These are phyloP conservation scores for Dolichopus griseipennis DNA, from an alignment of 2,888 invertebrate species.

Conservation along the genomic window DNA sequence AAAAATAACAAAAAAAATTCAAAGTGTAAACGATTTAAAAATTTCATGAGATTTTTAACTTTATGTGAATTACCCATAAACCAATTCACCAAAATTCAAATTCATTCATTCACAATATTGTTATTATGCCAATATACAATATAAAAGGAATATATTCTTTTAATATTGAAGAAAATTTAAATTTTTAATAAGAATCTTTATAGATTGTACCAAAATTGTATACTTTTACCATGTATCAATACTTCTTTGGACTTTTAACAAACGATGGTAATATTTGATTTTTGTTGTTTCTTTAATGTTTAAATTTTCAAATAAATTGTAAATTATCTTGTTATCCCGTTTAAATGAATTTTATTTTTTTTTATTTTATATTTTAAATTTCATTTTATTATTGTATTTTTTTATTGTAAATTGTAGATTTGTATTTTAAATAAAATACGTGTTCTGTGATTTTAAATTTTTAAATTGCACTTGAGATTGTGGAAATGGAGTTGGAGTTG, in stretches of 20 bases:
- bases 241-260: not conserved
- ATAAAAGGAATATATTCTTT: no score
- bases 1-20: not conserved
- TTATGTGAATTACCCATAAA: not conserved
- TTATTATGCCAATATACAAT: not conserved
- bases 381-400: not conserved
- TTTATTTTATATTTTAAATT: not conserved
- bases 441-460: not conserved
- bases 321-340: not conserved
- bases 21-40: slow-evolving; percentile 4
- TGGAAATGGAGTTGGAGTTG: no score
- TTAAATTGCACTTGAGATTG: not conserved
- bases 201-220: not conserved
- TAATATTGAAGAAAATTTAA: not conserved
- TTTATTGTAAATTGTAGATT: not conserved
- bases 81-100: not conserved
- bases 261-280: not conserved
- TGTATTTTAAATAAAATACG: not conserved
- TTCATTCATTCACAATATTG: no score
- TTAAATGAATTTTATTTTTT: not conserved
- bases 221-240: not conserved
- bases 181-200: not conserved
- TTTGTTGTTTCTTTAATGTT: not conserved
- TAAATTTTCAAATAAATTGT: not conserved
- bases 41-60: not conserved